phyloP scores from a whole-genome alignment of 1,140 invertebrate species.

The Tenebrio molitor region DNA sequence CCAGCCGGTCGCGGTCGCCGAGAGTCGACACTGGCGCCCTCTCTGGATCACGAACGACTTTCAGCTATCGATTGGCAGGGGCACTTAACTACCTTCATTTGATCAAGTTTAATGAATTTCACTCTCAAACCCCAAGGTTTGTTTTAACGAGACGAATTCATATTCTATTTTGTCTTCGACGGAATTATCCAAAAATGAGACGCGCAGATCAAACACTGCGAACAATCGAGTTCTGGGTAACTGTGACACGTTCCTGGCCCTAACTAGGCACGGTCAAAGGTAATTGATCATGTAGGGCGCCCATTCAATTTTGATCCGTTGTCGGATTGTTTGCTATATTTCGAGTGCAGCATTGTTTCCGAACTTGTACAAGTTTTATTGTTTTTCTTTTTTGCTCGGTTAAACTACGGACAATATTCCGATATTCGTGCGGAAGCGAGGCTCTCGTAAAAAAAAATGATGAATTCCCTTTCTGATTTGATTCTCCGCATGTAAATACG shows the following conservation, averaged over 20 bases:
- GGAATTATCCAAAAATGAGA: too few species aligned
- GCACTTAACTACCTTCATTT: too few species aligned
- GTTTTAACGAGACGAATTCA: too few species aligned
- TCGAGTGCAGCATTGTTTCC: neutral
- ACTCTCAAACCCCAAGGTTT: too few species aligned
- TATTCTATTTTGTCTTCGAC: too few species aligned
- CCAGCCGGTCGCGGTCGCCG: too few species aligned
- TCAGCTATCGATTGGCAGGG: too few species aligned
- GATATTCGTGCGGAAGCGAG: too few species aligned
- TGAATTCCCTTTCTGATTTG: constrained; percentile 22
- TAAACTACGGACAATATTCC: constrained; percentile 10
- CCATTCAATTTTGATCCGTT: neutral
- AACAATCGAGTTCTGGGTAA: neutral
- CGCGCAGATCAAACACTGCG: neutral
- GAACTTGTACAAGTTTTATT: neutral
- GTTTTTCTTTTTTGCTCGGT: neutral
- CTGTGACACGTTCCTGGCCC: neutral
- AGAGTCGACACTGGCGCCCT: too few species aligned
- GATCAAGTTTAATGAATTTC: too few species aligned
- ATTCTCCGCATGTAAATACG: neutral
- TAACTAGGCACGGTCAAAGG: neutral
- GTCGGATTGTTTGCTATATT: too few species aligned
- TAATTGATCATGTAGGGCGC: neutral
- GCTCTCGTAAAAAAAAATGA: constrained; percentile 20
- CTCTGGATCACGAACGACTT: too few species aligned